These are phyloP conservation scores for Micromussa lordhowensis DNA, from an alignment of 92 coral and sea anemone species.

Conservation along the genomic window DNA sequence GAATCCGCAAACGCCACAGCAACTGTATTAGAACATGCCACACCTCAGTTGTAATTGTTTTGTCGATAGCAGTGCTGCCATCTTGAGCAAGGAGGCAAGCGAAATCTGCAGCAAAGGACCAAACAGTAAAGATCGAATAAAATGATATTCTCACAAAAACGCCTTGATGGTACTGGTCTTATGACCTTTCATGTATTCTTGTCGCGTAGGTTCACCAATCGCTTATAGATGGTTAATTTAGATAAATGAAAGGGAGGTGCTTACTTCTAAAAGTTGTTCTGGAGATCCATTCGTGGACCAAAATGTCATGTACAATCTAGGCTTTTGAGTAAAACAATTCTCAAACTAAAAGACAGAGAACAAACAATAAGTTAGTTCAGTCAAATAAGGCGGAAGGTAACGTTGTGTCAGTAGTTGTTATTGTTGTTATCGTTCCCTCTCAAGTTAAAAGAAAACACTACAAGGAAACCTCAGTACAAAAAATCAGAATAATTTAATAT, in stretches of 20 bases:
- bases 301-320: conserved; percentile 78
- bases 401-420: background rate
- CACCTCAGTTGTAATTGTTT: background rate
- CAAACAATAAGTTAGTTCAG: background rate
- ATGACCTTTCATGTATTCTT: background rate
- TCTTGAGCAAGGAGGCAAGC: background rate
- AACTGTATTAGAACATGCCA: background rate
- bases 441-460: background rate
- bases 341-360: conserved; percentile 78
- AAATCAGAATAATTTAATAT: too few species aligned
- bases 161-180: background rate
- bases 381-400: background rate
- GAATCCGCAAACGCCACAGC: background rate
- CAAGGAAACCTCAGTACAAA: background rate
- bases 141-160: background rate
- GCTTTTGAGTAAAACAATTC: conserved; percentile 84
- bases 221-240: background rate
- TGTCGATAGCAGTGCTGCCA: background rate
- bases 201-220: background rate
- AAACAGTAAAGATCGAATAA: background rate
- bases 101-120: background rate
- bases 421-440: background rate
- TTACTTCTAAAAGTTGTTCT: conserved; percentile 73
- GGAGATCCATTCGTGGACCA: conserved; percentile 79
- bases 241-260: background rate